Evolutionary conservation across 2,113 vertebrate species (phyloP).

Genomic region (Mastomys coucha): DNA sequence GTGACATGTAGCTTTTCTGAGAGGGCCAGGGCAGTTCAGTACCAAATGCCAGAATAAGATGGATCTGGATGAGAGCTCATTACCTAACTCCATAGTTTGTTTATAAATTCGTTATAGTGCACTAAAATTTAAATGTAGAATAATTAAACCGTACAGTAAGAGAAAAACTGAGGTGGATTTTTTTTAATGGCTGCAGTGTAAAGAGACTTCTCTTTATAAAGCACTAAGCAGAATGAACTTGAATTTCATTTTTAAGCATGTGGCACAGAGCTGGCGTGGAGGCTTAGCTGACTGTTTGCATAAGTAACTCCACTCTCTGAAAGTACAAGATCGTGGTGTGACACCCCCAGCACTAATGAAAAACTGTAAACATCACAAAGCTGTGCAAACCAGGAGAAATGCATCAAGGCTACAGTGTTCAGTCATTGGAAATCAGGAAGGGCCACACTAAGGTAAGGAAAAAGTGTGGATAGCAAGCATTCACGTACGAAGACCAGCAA

Average conservation of each 20-base stretch:
- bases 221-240: neutral
- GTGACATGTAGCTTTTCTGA: neutral
- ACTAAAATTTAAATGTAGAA: neutral
- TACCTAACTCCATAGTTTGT: neutral
- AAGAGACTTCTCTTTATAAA: neutral
- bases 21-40: neutral
- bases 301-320: neutral
- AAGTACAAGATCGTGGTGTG: neutral
- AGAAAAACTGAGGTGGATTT: neutral
- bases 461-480: rapidly evolving
- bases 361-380: neutral
- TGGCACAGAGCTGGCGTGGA: no score
- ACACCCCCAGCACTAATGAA: neutral
- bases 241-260: neutral
- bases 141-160: neutral
- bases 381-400: no score
- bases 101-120: neutral
- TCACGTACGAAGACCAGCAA: neutral
- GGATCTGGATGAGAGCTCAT: neutral
- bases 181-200: neutral
- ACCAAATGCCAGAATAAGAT: neutral
- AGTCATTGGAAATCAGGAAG: neutral
- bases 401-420: rapidly evolving
- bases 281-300: neutral
- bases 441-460: no score